Evolutionary conservation across 2,113 vertebrate species (phyloP), one percentile per base, ranked within the genome.

Genomic region (Macrotis lagotis): DNA sequence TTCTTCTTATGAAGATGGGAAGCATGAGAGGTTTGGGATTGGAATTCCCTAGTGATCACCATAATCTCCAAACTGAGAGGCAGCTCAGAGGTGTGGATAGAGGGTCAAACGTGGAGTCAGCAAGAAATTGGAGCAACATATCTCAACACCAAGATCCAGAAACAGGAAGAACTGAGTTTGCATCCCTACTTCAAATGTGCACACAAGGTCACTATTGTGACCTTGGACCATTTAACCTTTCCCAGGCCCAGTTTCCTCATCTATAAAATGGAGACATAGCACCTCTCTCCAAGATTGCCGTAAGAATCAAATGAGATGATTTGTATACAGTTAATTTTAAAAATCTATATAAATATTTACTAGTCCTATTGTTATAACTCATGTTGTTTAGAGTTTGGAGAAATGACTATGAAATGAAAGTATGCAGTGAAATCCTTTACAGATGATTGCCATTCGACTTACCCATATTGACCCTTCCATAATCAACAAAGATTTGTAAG

Each of bases 401-500:
- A 55, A 10, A 51, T 37, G 88, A 49, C 9, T 9, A 0, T 3
- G 19, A n/a, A n/a, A 0, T 22, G 10, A 25, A 25, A n/a, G n/a
- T 53, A 51, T 48, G 88, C 50, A 2, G 0, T 12, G 11, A 52
- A 91, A 9, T 25, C 2, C 7, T 22, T 44, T 0, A 16, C 48
- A 44, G 48, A 89, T 44, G 9, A 3, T 2, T 44, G n/a, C 25
- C 88, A 52, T 49, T n/a, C n/a, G n/a, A 98, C 98, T 97, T 97
- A 99, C 99, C 99, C 37, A 96, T 50, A 91, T 98, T 97, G 0
- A 98, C 96, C 97, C 97, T 98, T 96, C 99, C 99, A 0, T 99
- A 98, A 25, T 99, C 99, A 98, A 99, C 99, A 0, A 99, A 99
- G 96, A 99, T 98, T 91, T 96, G 98, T 96, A 99, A 98, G 97